phyloP scores from a whole-genome alignment of 1,140 invertebrate species.

The Meteorus sp. region DNA sequence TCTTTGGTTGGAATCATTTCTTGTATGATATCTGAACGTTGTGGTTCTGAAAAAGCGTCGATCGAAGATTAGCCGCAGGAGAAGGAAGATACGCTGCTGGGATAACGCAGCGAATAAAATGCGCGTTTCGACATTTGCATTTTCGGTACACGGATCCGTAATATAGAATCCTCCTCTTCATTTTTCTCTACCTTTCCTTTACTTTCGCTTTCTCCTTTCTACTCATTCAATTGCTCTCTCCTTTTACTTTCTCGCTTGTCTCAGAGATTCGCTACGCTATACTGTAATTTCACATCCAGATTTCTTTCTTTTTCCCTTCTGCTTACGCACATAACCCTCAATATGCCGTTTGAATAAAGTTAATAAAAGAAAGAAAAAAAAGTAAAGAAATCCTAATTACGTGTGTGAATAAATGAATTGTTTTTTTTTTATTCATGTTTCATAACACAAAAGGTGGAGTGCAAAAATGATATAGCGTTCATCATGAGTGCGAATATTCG shows the following conservation, averaged over 20 bases:
- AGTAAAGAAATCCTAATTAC: too few species aligned
- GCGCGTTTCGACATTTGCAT: conserved; percentile 33
- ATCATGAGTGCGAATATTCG: too few species aligned
- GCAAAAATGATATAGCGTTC: not conserved
- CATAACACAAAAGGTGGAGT: not conserved
- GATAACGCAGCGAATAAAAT: conserved; percentile 32
- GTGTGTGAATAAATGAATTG: conserved; percentile 27
- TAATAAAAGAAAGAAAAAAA: too few species aligned
- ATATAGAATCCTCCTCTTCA: not conserved
- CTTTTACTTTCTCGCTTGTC: conserved; percentile 1
- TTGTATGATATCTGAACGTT: conserved; percentile 6
- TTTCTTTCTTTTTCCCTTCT: conserved; percentile 9
- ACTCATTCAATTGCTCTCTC: not conserved
- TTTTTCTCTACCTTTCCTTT: conserved; percentile 4
- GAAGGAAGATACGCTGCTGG: conserved; percentile 21
- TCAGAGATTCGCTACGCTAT: conserved; percentile 9
- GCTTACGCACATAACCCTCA: not conserved
- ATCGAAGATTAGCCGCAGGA: conserved; percentile 28
- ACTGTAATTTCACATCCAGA: not conserved
- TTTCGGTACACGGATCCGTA: conserved; percentile 23
- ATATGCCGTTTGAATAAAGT: too few species aligned
- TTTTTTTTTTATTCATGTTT: conserved; percentile 14
- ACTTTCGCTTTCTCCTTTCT: not conserved
- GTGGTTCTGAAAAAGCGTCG: conserved; percentile 20
- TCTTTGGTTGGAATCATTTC: not conserved